Evolutionary conservation across 2,888 invertebrate genomes (phyloP), one percentile per base, ranked within the genome.

Genomic region (Plagodis pulveraria): DNA sequence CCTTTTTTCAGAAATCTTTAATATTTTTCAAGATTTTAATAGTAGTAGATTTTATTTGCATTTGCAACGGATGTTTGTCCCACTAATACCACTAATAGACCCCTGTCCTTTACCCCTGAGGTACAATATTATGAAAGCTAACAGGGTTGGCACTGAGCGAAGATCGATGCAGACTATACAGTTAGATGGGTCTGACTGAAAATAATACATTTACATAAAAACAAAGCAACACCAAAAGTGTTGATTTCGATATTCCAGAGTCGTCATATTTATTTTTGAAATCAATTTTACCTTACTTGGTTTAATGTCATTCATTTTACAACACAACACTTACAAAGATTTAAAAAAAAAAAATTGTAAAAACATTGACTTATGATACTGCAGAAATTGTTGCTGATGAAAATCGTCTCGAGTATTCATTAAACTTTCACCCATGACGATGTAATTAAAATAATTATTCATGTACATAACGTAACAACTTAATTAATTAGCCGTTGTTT

Each of bases 401-500:
- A 54, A 43, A 60, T 12, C 45, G 42, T 50, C 56, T 64, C 52
- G 38, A 22, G 42, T 58, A 56, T 58, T 58, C 60, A 52, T 46
- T 53, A 49, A 57, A 43, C 55, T 56, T 56, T 56, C 66, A 67
- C 62, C 69, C 50, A 65, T 66, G 69, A 62, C 63, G 69, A 72
- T 61, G 66, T 67, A 71, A 68, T 70, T 66, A 65, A 74, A 69
- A 51, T 66, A 71, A 71, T 65, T 71, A 69, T 22, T 22, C 22
- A 22, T 22, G 22, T 22, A 22, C 22, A 22, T 22, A 22, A 58
- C 71, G 50, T 61, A 66, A 64, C 63, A 56, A 66, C 66, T 65
- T 70, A 78, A 76, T 78, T 77, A 77, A 76, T 73, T 64, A 74
- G 61, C 66, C 53, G 66, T 63, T 67, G 71, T 70, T 69, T 69